Conservation (phyloP, 2,113 vertebrate genomes). For the Myrmecophaga tridactyla region DNA sequence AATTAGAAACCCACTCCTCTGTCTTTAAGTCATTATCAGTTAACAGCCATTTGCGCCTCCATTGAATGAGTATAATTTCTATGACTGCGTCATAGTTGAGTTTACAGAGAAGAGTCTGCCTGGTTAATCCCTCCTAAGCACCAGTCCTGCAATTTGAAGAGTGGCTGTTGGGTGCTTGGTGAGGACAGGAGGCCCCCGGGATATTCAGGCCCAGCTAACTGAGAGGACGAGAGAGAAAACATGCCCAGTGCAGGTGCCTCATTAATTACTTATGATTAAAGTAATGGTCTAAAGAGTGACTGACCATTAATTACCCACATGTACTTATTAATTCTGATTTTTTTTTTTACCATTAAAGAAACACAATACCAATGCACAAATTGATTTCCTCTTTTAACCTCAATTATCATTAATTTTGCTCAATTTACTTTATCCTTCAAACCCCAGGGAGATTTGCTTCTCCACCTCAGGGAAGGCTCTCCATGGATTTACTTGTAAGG, state of each 20-base stretch:
- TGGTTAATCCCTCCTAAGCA: neutral
- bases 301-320: neutral
- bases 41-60: neutral
- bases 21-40: neutral
- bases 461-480: neutral
- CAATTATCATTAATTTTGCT: conserved; percentile 1
- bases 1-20: conserved; percentile 52
- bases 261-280: neutral
- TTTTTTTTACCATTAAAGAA: conserved; percentile 41
- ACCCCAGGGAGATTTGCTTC: neutral
- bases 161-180: neutral
- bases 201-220: neutral
- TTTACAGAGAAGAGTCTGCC: neutral
- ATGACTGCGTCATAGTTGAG: neutral
- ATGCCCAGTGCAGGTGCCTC: neutral
- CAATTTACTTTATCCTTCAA: neutral
- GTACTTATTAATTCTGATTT: conserved; percentile 16
- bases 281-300: neutral
- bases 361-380: neutral
- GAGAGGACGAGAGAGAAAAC: neutral
- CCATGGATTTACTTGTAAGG: neutral
- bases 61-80: conserved; percentile 26
- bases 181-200: neutral
- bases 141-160: neutral
- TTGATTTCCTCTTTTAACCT: conserved; percentile 24